Evolutionary conservation across 2,888 invertebrate species (phyloP).

Genomic region (Diadegma fenestrale): DNA sequence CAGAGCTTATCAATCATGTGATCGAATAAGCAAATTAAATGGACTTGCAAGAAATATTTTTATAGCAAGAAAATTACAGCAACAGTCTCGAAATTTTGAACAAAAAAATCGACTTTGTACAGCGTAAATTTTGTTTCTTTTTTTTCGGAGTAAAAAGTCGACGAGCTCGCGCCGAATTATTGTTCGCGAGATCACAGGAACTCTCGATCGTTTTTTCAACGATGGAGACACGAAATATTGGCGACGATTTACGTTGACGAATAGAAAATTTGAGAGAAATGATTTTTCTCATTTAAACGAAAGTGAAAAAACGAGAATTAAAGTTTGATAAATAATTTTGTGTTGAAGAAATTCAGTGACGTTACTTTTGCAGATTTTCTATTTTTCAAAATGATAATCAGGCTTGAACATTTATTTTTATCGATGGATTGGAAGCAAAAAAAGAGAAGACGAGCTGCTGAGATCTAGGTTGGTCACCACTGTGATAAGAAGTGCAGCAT

Average conservation of each 20-base stretch:
- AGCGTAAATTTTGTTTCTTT: too few species aligned
- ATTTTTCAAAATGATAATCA: not conserved
- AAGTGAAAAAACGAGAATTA: not conserved
- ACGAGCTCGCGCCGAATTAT: not conserved
- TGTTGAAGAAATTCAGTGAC: not conserved
- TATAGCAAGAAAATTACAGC: not conserved
- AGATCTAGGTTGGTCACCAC: slow-evolving; percentile 73
- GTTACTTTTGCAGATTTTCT: not conserved
- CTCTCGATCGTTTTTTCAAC: not conserved
- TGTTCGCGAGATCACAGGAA: not conserved
- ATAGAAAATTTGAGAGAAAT: not conserved
- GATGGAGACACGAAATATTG: not conserved
- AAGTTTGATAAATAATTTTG: not conserved
- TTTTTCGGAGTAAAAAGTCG: too few species aligned
- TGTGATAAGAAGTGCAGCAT: slow-evolving; percentile 77
- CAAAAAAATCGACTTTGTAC: too few species aligned
- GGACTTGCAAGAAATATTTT: slow-evolving; percentile 7
- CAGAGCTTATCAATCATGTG: slow-evolving; percentile 15
- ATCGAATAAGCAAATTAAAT: slow-evolving; percentile 34
- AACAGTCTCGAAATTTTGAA: not conserved
- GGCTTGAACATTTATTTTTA: not conserved
- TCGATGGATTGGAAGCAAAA: not conserved
- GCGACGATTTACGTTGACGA: not conserved
- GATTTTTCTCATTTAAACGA: not conserved
- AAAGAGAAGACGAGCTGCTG: not conserved